Base-by-base conservation (phyloP, 2,797 vertebrate species). In the Botia kubotai region DNA sequence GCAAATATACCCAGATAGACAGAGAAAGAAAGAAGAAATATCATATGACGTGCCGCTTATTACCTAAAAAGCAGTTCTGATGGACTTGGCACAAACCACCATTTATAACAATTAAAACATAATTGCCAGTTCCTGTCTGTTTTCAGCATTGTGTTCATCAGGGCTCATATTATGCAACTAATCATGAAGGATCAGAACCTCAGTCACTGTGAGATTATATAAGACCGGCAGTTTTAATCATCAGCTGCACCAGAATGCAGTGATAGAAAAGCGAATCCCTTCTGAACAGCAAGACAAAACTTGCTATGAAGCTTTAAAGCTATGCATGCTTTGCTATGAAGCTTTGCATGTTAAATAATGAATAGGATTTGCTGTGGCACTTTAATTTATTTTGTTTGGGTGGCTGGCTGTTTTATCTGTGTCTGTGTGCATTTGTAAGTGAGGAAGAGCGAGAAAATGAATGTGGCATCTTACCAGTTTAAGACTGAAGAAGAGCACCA, bases 401-500 rank as follows among this genome's bases (percentile, higher is more conserved):
- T 26, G 23, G 23, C 14, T 53, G 1, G 13, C 4, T 39, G n/a
- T 26, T 43, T 57, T 8, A 13, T 39, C 23, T 16, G 55, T 63
- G 33, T 26, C 39, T 26, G 39, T 53, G 33, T 48, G 50, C 17
- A 29, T 71, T 52, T 77, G 53, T 65, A 12, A 66, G 17, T 66
- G 17, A 39, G 58, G 21, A 36, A 17, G 14, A 39, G 77, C 6
- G 29, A 65, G 29, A 10, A 60, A 53, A 48, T 70, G 46, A 36
- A 66, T 50, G 39, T 43, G 68, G 6, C 13, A 2, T 57, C 97
- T 97, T 88, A 99, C 98, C 90, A 92, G 53, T 0, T 0, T 2
- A 23, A 91, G 86, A 62, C 92, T 81, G 84, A 97, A 95, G 81
- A 95, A 91, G 70, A 97, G 87, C 46, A 89, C 62, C 17, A 98